These are phyloP conservation scores for Podargus strigoides DNA, from an alignment of 2,797 vertebrate genomes.

Conservation along the genomic window DNA sequence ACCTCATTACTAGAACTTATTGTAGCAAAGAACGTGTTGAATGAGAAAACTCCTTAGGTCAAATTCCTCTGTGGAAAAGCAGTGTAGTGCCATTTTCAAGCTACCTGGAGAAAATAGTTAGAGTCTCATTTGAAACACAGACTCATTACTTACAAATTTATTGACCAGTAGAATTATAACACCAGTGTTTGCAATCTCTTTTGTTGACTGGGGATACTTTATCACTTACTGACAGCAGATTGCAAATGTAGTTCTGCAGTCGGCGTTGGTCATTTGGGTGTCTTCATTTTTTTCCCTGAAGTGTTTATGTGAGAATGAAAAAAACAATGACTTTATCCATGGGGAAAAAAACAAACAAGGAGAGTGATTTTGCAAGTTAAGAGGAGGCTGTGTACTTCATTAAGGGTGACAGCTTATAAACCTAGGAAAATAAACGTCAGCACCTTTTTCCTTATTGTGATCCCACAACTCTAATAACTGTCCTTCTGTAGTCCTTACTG, in stretches of 20 bases:
- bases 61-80: background rate
- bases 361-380: background rate
- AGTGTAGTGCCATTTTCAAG: background rate
- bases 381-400: background rate
- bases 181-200: background rate
- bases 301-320: background rate
- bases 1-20: fast-evolving
- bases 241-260: background rate
- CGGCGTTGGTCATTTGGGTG: background rate
- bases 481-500: background rate
- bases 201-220: background rate
- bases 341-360: background rate
- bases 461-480: background rate
- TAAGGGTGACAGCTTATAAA: background rate
- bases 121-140: background rate
- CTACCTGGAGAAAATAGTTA: background rate
- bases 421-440: background rate
- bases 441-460: background rate
- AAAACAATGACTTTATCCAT: background rate
- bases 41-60: background rate
- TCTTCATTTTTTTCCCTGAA: background rate
- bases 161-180: background rate
- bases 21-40: background rate
- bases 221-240: background rate
- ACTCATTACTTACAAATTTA: background rate